Evolutionary conservation across 2,113 vertebrate genomes (phyloP).

Genomic region (Epinephelus moara): DNA sequence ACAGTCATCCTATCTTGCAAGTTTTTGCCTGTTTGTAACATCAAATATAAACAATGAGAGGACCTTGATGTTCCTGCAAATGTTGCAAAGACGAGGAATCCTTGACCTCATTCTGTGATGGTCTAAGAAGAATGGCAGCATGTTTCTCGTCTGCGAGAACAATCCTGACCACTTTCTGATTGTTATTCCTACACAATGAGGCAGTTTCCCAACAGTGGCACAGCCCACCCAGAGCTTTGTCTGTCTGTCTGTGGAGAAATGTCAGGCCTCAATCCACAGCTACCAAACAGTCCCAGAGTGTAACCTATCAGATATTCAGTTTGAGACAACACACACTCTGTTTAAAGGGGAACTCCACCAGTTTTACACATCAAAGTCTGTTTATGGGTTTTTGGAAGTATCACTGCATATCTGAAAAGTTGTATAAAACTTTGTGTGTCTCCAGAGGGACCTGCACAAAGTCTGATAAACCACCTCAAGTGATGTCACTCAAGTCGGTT

Average conservation of each 20-base stretch:
- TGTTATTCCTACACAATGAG: slow-evolving; percentile 39
- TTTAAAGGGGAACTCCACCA: neutral
- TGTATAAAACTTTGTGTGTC: neutral
- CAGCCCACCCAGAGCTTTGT: neutral
- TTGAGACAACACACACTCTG: neutral
- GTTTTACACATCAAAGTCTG: neutral
- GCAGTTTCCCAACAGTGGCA: slow-evolving; percentile 9
- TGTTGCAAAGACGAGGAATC: slow-evolving; percentile 10
- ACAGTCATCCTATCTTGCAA: no score
- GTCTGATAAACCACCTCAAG: neutral
- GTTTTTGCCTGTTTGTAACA: no score
- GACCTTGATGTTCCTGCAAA: neutral
- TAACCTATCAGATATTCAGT: neutral
- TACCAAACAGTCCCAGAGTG: neutral
- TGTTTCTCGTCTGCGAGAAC: slow-evolving; percentile 21
- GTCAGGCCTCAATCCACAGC: neutral
- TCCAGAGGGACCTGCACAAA: neutral
- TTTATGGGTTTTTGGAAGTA: neutral
- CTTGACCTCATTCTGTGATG: slow-evolving; percentile 25
- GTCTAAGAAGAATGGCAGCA: slow-evolving; percentile 29
- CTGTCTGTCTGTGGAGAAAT: neutral
- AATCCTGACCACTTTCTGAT: slow-evolving; percentile 30
- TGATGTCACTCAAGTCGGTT: neutral
- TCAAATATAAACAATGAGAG: neutral
- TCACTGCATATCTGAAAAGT: neutral